phyloP scores from a whole-genome alignment of 1,140 invertebrate species.

The Colletes latitarsis region DNA sequence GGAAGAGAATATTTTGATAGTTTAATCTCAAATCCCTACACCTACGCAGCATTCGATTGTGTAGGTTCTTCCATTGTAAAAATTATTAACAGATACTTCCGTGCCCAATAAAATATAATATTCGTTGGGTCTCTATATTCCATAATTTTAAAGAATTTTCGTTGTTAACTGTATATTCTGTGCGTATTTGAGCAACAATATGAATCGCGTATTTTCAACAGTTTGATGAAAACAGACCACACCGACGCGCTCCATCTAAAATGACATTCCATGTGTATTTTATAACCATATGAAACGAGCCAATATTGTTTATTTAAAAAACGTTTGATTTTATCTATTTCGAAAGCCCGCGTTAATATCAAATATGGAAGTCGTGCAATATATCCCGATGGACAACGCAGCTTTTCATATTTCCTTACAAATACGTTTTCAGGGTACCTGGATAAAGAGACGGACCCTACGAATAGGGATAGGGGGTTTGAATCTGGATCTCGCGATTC shows the following conservation, averaged over 20 bases:
- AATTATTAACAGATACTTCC: too few relatives aligned
- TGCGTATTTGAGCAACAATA: constrained; percentile 9
- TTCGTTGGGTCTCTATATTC: background rate
- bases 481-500: too few relatives aligned
- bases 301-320: constrained; percentile 32
- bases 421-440: background rate
- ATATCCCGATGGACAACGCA: background rate
- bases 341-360: background rate
- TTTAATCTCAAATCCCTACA: too few relatives aligned
- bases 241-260: background rate
- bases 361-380: background rate
- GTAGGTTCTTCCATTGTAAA: too few relatives aligned
- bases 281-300: background rate
- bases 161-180: background rate
- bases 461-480: too few relatives aligned
- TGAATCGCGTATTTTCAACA: background rate
- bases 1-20: too few relatives aligned
- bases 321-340: constrained; percentile 14
- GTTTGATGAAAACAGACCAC: background rate
- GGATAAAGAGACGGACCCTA: background rate
- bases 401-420: constrained; percentile 14
- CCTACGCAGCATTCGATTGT: too few relatives aligned
- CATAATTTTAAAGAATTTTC: background rate
- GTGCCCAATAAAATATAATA: constrained; percentile 11
- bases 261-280: constrained; percentile 6